Base-by-base conservation (phyloP, 2,113 vertebrate species). In the Ciconia stormi region DNA sequence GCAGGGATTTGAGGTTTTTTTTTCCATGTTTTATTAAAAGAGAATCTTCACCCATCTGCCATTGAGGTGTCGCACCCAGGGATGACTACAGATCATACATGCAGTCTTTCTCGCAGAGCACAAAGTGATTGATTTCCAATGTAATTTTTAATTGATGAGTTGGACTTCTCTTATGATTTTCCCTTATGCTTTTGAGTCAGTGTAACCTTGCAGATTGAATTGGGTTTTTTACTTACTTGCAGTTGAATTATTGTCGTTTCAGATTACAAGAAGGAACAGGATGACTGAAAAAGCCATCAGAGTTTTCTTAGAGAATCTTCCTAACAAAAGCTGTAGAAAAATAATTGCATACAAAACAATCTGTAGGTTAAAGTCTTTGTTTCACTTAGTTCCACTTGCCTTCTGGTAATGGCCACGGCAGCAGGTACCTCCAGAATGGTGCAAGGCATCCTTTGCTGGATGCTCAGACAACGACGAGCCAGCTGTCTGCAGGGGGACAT, bases 51-150 rank as follows among this genome's bases (percentile, higher is more conserved):
- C 18, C 34, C 42, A 2, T 55, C 19, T 82, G 17, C n/a, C 21
- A 3, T 0, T 0, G 44, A 18, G 46, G 7, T 26, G 13, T 42
- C 3, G 5, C 10, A 2, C 29, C 19, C 72, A 6, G 16, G 27
- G 17, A 25, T 32, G 49, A 8, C 65, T 21, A 6, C 11, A 44
- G 44, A 19, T 65, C 66, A 14, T 11, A 17, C 8, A 3, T 13
- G 19, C 15, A 4, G 8, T 7, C 47, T 34, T 92, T 65, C 30
- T 84, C 4, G 61, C 17, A 12, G n/a, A 52, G 25, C 40, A 49
- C 42, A 18, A 63, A 70, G 63, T 20, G 40, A 23, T 40, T 49
- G 30, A 46, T 58, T 59, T 87, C 30, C 22, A 59, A 1, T 50
- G 29, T 30, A 8, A 12, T n/a, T 84, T 93, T 85, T 76, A 82